These are phyloP conservation scores for Chloroclystis v-ata DNA, from an alignment of 2,888 invertebrate genomes.

Conservation along the genomic window DNA sequence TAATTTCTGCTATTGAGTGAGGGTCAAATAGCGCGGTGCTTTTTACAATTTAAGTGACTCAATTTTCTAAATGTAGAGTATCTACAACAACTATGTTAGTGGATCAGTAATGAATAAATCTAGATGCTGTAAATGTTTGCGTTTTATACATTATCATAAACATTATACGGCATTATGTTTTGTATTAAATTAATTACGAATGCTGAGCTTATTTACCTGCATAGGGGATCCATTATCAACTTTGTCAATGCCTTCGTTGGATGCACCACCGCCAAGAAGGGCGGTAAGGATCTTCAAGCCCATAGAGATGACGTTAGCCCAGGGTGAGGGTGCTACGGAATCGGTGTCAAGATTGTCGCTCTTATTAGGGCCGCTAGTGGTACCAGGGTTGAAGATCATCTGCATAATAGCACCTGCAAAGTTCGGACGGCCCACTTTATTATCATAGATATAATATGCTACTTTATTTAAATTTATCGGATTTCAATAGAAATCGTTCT, in stretches of 20 bases:
- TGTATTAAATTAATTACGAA: constrained; percentile 18
- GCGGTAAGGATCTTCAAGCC: constrained; percentile 92
- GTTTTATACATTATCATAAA: constrained; percentile 38
- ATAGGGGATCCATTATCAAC: constrained; percentile 93
- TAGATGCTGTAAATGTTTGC: constrained; percentile 30
- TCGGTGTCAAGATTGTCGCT: constrained; percentile 86
- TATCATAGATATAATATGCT: constrained; percentile 18
- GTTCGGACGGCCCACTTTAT: constrained; percentile 17
- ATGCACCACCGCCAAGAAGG: constrained; percentile 86
- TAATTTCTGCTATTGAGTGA: constrained; percentile 57
- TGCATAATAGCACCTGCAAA: constrained; percentile 85
- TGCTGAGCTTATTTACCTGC: constrained; percentile 81
- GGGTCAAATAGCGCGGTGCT: constrained; percentile 61
- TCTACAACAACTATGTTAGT: constrained; percentile 70
- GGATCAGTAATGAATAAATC: constrained; percentile 59
- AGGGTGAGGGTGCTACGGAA: constrained; percentile 85
- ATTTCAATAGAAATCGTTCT: constrained; percentile 24
- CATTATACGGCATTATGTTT: constrained; percentile 29
- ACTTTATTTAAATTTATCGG: too few relatives aligned
- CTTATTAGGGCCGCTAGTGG: constrained; percentile 84
- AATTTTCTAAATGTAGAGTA: constrained; percentile 45
- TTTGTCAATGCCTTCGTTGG: constrained; percentile 91
- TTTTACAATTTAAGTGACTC: constrained; percentile 55
- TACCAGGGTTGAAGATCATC: constrained; percentile 86
- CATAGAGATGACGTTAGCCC: constrained; percentile 91